These are phyloP conservation scores for Nestor notabilis DNA, from an alignment of 2,113 vertebrate species.

Conservation along the genomic window DNA sequence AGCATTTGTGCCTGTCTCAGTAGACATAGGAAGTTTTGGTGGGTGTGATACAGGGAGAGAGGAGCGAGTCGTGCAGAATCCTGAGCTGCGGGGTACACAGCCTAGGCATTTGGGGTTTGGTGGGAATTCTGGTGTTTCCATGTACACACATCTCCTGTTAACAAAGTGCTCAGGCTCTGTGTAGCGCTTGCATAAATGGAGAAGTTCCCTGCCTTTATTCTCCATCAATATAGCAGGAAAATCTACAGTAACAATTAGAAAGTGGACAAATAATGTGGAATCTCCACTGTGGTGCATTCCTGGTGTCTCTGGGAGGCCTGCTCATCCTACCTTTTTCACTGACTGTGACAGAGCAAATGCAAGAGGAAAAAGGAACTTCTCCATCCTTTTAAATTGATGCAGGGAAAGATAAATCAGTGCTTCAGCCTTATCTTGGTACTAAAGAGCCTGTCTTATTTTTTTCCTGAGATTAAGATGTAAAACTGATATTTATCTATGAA, in stretches of 20 bases:
- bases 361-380: background rate
- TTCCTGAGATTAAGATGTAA: background rate
- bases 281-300: background rate
- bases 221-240: background rate
- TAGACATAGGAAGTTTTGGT: rapidly evolving
- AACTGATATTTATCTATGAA: background rate
- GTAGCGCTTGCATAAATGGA: background rate
- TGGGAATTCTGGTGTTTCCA: background rate
- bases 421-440: background rate
- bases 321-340: background rate
- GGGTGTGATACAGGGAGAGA: background rate
- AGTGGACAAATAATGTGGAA: background rate
- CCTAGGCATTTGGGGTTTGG: rapidly evolving
- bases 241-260: background rate
- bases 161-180: background rate
- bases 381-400: background rate
- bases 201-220: background rate
- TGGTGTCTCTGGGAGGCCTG: background rate
- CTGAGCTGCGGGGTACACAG: background rate
- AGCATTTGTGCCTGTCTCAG: background rate
- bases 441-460: background rate
- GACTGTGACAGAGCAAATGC: background rate
- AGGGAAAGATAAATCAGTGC: background rate
- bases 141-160: background rate
- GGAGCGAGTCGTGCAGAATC: background rate